These are phyloP conservation scores for Mus pahari DNA, from an alignment of 2,113 vertebrate genomes.

Conservation along the genomic window DNA sequence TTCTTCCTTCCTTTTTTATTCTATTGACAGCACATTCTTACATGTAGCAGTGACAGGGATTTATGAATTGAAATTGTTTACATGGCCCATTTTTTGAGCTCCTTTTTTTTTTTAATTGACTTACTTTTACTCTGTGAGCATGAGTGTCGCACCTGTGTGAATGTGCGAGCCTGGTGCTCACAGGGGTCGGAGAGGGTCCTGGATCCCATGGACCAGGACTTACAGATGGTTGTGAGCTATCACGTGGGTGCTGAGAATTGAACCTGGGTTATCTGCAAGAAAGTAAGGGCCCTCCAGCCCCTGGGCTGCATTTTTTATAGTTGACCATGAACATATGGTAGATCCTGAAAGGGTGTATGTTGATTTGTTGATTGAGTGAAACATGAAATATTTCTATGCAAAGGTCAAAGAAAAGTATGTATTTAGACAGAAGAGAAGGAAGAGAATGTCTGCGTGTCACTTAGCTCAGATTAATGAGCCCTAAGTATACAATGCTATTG, in stretches of 20 bases:
- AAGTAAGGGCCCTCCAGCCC: neutral
- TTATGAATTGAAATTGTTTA: conserved; percentile 50
- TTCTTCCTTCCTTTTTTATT: neutral
- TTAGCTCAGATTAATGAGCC: conserved; percentile 53
- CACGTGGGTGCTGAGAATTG: neutral
- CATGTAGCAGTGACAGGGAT: neutral
- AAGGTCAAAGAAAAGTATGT: conserved; percentile 1
- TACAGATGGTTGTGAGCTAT: neutral
- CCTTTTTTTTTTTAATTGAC: neutral
- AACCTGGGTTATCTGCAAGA: too few relatives aligned
- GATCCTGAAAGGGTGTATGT: neutral
- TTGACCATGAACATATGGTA: neutral
- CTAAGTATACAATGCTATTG: conserved; percentile 12
- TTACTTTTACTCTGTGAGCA: neutral
- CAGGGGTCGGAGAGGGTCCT: too few relatives aligned
- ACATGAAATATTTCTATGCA: neutral
- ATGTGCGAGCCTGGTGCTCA: neutral
- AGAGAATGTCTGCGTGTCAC: neutral
- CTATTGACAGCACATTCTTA: neutral
- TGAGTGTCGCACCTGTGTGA: neutral
- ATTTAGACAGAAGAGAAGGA: conserved; percentile 30
- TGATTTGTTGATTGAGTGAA: conserved; percentile 61
- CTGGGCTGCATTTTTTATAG: conserved; percentile 7
- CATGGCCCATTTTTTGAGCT: conserved; percentile 55
- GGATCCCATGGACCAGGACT: neutral